Percentiles rank a stretch among this genome's conserved stretches.
These are phyloP conservation scores for Microcebus griseorufus DNA, from an alignment of 2,113 vertebrate species.

Conservation along the genomic window DNA sequence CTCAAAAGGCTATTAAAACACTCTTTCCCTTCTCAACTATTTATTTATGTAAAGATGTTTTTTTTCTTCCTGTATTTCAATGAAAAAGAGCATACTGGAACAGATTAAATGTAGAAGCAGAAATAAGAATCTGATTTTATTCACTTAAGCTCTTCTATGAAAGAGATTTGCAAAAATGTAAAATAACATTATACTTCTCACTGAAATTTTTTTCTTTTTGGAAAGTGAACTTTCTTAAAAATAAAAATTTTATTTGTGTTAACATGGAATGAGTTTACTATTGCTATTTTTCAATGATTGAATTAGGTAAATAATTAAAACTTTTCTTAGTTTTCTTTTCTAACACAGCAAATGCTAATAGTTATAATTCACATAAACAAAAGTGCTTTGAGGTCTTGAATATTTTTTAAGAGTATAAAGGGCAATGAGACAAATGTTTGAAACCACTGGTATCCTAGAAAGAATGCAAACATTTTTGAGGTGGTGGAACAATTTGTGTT, in stretches of 20 bases:
- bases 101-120: neutral
- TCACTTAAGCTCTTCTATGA: neutral
- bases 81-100: neutral
- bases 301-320: neutral
- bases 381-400: neutral
- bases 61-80: conserved; percentile 29
- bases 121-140: neutral
- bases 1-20: neutral
- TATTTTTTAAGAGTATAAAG: neutral
- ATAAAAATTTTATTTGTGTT: neutral
- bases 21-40: neutral
- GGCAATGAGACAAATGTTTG: neutral
- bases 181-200: neutral
- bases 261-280: neutral
- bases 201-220: neutral
- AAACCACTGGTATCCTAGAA: neutral
- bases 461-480: neutral
- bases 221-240: neutral
- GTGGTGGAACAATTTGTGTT: neutral
- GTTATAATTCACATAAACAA: neutral
- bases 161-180: neutral
- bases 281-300: conserved; percentile 1
- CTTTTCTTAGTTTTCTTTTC: neutral
- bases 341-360: neutral
- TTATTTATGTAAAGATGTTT: neutral